These are phyloP conservation scores for Myotis brandtii DNA, from an alignment of 2,113 vertebrate species.

Conservation along the genomic window DNA sequence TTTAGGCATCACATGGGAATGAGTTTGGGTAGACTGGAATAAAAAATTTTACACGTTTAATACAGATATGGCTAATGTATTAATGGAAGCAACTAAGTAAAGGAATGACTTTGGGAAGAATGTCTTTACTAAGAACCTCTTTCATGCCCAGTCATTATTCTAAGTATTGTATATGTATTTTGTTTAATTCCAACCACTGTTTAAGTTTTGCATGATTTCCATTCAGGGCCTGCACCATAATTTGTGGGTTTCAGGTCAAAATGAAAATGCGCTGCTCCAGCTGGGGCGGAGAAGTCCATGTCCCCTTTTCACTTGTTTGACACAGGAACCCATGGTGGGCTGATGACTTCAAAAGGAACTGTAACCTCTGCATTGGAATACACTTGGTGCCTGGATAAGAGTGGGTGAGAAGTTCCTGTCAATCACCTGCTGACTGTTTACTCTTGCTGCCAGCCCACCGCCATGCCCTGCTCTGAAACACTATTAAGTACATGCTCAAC, in stretches of 20 bases:
- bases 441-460: background rate
- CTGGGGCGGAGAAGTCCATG: background rate
- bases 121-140: background rate
- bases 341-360: background rate
- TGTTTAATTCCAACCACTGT: background rate
- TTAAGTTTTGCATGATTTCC: background rate
- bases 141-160: background rate
- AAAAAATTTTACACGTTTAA: background rate
- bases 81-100: background rate
- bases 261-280: background rate
- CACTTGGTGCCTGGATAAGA: background rate
- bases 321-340: background rate
- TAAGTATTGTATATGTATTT: background rate
- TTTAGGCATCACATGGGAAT: background rate
- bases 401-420: background rate
- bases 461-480: background rate
- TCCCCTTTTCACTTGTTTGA: background rate
- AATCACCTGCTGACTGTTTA: background rate
- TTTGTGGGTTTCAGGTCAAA: background rate
- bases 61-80: background rate
- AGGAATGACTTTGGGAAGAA: background rate
- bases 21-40: background rate
- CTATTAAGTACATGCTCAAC: accelerated
- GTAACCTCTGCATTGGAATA: background rate
- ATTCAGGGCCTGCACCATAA: background rate